Evolutionary conservation across 2,797 vertebrate species (phyloP).

Genomic region (Muraenolepis orangiensis): DNA sequence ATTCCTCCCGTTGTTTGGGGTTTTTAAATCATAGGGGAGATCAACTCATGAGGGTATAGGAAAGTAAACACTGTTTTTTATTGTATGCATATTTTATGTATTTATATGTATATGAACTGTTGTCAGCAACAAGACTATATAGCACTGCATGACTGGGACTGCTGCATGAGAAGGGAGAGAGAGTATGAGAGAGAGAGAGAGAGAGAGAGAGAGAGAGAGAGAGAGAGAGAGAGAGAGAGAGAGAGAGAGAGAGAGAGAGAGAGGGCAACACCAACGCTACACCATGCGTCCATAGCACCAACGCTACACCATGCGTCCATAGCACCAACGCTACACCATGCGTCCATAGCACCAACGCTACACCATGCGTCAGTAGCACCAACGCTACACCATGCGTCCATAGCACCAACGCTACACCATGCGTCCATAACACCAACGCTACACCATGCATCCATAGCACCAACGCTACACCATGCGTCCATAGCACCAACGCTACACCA

Average conservation of each 20-base stretch:
- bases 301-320: too few species aligned
- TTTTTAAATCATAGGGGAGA: background rate
- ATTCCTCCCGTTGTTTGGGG: background rate
- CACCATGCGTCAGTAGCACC: too few species aligned
- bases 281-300: too few species aligned
- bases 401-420: too few species aligned
- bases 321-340: too few species aligned
- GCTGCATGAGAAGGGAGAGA: background rate
- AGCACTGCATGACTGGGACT: background rate
- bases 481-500: too few species aligned
- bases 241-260: background rate
- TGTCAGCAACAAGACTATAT: background rate
- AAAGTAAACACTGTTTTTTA: background rate
- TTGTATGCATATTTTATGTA: background rate
- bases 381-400: too few species aligned
- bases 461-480: too few species aligned
- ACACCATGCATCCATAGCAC: too few species aligned
- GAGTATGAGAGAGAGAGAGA: background rate
- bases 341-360: too few species aligned
- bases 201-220: background rate
- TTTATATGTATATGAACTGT: background rate
- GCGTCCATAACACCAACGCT: too few species aligned
- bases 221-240: background rate
- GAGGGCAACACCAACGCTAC: too few species aligned
- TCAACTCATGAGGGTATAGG: background rate